Percentiles rank a stretch among this genome's conserved stretches.
Evolutionary conservation across 2,797 vertebrate species (phyloP).

Genomic region (Thalassophryne amazonica): DNA sequence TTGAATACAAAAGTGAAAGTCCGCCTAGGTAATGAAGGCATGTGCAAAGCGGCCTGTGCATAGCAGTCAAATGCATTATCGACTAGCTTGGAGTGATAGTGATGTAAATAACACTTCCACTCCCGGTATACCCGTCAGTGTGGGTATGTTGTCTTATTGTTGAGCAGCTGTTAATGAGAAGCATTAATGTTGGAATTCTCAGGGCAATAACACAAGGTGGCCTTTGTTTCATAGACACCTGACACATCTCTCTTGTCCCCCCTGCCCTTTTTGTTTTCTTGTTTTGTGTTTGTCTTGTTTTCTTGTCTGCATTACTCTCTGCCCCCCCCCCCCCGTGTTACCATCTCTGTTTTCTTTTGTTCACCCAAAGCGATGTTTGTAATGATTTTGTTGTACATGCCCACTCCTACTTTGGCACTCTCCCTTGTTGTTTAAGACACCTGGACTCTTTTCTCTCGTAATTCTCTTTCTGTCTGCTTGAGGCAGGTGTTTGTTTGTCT

Average conservation of each 20-base stretch:
- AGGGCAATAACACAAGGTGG: conserved; percentile 59
- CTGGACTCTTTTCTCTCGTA: conserved; percentile 46
- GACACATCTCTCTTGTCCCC: conserved; percentile 22
- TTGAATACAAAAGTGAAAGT: no score
- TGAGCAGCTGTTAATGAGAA: conserved; percentile 69
- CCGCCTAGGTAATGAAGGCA: no score
- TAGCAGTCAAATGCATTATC: no score
- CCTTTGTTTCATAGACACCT: conserved; percentile 70
- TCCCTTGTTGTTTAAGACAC: conserved; percentile 48
- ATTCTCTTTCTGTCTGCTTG: conserved; percentile 53
- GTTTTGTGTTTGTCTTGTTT: conserved; percentile 17
- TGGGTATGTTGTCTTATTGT: conserved; percentile 43
- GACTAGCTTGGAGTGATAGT: conserved; percentile 34
- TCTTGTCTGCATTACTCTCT: conserved; percentile 13
- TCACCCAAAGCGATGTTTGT: conserved; percentile 41
- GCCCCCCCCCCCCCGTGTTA: neutral
- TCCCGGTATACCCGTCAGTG: conserved; percentile 42
- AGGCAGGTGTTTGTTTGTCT: conserved; percentile 60
- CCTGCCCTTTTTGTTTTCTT: conserved; percentile 1
- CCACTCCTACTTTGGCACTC: conserved; percentile 47
- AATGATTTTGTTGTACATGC: conserved; percentile 45
- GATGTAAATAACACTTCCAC: conserved; percentile 67
- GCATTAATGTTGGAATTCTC: conserved; percentile 53
- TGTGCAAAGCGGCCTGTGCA: no score
- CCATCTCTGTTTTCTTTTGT: conserved; percentile 12